These are phyloP conservation scores for Daktulosphaira vitifoliae DNA, from an alignment of 1,140 invertebrate species.

Conservation along the genomic window DNA sequence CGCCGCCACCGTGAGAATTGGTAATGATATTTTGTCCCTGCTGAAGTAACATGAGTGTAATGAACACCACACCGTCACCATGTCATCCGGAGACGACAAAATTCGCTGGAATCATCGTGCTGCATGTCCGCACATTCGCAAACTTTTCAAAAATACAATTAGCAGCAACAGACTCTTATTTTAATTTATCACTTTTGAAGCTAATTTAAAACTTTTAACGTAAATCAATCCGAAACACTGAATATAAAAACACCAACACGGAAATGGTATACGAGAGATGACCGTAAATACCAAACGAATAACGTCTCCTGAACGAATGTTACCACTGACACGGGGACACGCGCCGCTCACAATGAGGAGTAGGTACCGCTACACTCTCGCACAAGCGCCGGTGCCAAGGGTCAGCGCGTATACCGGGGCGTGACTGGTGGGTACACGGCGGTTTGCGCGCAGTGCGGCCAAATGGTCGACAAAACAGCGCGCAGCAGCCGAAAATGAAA, in stretches of 20 bases:
- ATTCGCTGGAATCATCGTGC: no score
- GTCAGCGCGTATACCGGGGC: conserved; percentile 23
- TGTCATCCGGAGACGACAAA: background rate
- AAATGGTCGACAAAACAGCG: conserved; percentile 23
- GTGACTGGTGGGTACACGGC: background rate
- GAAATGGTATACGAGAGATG: background rate
- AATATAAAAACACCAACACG: background rate
- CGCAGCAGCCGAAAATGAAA: background rate
- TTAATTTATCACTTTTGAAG: no score
- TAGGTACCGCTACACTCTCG: conserved; percentile 24
- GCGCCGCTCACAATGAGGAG: conserved; percentile 10
- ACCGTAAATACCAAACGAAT: background rate
- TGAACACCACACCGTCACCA: background rate
- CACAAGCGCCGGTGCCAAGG: conserved; percentile 27
- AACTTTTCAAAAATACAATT: no score
- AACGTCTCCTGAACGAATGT: conserved; percentile 7
- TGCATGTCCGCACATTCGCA: no score
- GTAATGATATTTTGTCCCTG: conserved; percentile 1
- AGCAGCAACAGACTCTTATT: no score
- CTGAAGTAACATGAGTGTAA: conserved; percentile 20
- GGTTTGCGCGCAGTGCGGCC: conserved; percentile 24
- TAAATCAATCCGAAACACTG: no score
- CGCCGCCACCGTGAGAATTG: background rate
- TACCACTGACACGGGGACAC: conserved; percentile 13
- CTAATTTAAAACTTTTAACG: no score